Base-by-base conservation (phyloP, 1,140 invertebrate genomes). In the Contarinia nasturtii region DNA sequence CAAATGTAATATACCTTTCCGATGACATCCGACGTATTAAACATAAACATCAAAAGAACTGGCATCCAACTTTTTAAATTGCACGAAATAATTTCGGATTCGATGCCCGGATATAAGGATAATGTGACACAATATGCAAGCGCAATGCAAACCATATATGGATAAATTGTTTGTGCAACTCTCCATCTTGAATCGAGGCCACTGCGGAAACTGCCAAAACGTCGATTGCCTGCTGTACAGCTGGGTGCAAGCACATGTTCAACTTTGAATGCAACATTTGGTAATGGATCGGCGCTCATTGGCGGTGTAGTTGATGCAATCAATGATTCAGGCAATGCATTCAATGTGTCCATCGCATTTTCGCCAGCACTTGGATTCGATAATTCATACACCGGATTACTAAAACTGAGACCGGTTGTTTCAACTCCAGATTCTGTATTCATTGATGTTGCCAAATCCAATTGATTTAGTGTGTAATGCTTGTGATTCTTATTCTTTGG, bases 61-160 rank as follows among this genome's bases (percentile, higher is more conserved):
- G 87, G 87, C 85, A 91, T 89, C 87, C 88, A 92, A 2, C 77
- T 77, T 7, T 76, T 75, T 20, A 87, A 76, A 18, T 72, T 72
- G 55, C 86, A 91, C 33, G 83, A 89, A 33, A 78, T 72, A 33
- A 93, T 80, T 64, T 92, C 86, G 0, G 86, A 86, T 48, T 86
- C 76, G 20, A 93, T 87, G 21, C 87, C 88, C 3, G 88, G 88
- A 57, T 92, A 93, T 2, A 92, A 67, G 48, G 80, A 86, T 1
- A 91, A 67, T 0, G 87, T 92, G 0, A 89, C 84, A 56, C 86
- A 86, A 57, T 92, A 92, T 14, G 86, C 84, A 21, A 87, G 60
- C 1, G 77, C 79, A 47, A 92, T 90, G 15, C 82, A 82, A 14
- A 83, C 66, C 86, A 91, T 91, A 63, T 88, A 89, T 0, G 86